phyloP scores from a whole-genome alignment of 64 coral and sea anemone species.

The Montipora foliosa region DNA sequence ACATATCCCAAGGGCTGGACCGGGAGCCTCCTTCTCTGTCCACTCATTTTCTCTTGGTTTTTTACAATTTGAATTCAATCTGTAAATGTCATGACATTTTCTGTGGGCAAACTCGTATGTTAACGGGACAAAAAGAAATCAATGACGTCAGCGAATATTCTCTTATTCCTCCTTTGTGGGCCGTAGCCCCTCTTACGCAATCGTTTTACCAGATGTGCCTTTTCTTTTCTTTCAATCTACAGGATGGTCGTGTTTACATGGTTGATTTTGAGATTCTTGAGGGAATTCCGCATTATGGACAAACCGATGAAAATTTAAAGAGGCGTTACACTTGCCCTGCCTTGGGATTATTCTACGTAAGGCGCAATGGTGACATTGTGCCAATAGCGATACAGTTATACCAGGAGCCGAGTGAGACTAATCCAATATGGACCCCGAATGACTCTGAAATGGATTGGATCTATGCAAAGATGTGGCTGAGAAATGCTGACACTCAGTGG shows the following conservation, averaged over 20 bases:
- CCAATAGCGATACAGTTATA: slow-evolving; percentile 87
- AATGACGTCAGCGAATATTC: too few relatives aligned
- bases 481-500: slow-evolving; percentile 78
- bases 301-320: slow-evolving; percentile 32
- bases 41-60: too few relatives aligned
- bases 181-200: too few relatives aligned
- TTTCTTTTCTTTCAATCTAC: neutral
- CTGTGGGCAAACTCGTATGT: too few relatives aligned
- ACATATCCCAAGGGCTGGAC: too few relatives aligned
- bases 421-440: slow-evolving; percentile 92
- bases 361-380: slow-evolving; percentile 42
- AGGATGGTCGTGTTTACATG: slow-evolving; percentile 87
- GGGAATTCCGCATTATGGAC: slow-evolving; percentile 75
- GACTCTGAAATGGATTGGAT: slow-evolving; percentile 84
- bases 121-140: too few relatives aligned
- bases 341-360: slow-evolving; percentile 75
- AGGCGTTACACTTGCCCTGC: slow-evolving; percentile 72
- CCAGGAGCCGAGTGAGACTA: slow-evolving; percentile 62
- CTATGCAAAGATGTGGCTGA: slow-evolving; percentile 88
- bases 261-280: slow-evolving; percentile 77
- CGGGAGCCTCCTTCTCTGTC: too few relatives aligned
- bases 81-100: too few relatives aligned
- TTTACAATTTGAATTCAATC: too few relatives aligned
- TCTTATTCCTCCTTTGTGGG: too few relatives aligned
- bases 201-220: too few relatives aligned